Evolutionary conservation across 2,797 vertebrate genomes (phyloP).

Genomic region (Phoebastria nigripes): DNA sequence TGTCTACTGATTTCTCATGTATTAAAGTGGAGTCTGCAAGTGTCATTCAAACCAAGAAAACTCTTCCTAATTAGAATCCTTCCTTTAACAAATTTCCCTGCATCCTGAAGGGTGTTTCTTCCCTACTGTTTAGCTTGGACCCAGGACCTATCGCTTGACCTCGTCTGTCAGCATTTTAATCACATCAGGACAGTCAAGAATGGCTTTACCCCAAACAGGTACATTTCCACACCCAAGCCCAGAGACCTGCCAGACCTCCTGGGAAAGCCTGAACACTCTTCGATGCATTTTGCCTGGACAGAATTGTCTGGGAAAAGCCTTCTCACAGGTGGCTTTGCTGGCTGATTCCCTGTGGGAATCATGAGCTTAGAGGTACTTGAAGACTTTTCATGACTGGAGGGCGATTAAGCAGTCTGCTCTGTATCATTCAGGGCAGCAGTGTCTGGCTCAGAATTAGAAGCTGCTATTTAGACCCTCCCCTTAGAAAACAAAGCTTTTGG

Average conservation of each 20-base stretch:
- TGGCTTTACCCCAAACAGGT: not conserved
- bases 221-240: not conserved
- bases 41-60: not conserved
- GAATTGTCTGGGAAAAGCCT: not conserved
- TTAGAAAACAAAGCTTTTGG: not conserved
- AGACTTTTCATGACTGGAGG: not conserved
- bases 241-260: not conserved
- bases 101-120: not conserved
- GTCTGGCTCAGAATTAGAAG: not conserved
- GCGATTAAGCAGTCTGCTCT: not conserved
- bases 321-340: not conserved
- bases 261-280: not conserved
- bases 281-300: not conserved
- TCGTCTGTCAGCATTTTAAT: not conserved
- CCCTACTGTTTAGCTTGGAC: not conserved
- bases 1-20: not conserved
- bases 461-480: not conserved
- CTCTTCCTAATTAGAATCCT: not conserved
- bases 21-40: not conserved
- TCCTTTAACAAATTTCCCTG: not conserved
- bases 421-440: not conserved
- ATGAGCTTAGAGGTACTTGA: not conserved
- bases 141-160: not conserved
- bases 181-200: not conserved
- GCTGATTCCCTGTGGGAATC: not conserved